Conservation (phyloP, 2,113 vertebrate genomes). For the Nycticorax nycticorax region DNA sequence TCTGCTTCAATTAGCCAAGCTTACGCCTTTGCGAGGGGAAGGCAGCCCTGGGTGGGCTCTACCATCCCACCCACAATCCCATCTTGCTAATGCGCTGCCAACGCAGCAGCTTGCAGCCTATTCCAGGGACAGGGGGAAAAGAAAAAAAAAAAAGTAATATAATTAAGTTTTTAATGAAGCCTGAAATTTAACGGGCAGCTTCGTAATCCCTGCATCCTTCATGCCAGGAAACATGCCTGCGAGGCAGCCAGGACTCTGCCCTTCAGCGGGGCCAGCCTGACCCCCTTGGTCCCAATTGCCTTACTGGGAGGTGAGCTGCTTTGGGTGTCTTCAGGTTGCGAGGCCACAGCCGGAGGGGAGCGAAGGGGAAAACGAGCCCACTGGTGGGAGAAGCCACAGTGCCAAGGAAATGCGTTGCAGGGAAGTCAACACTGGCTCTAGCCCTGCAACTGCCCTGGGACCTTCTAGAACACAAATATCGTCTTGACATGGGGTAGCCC, state of each 20-base stretch:
- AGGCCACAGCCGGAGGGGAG: not conserved
- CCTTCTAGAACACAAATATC: not conserved
- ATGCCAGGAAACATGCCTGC: not conserved
- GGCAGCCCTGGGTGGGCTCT: slow-evolving; percentile 26
- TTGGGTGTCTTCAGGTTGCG: rapidly evolving
- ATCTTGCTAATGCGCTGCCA: not conserved
- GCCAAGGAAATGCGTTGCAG: not conserved
- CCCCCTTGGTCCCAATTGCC: not conserved
- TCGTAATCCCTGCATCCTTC: slow-evolving; percentile 15
- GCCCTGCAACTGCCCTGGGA: not conserved
- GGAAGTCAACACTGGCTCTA: not conserved
- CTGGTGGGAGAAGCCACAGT: not conserved
- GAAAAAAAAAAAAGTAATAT: not conserved
- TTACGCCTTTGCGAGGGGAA: not conserved
- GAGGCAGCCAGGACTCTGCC: slow-evolving; percentile 9
- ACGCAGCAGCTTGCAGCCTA: not conserved
- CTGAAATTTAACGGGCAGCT: slow-evolving; percentile 51
- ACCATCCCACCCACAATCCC: not conserved
- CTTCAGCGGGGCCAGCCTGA: not conserved
- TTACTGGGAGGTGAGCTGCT: not conserved
- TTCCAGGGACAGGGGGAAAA: not conserved
- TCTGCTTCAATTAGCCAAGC: not conserved
- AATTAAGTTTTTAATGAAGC: slow-evolving; percentile 51
- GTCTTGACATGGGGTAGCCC: not conserved
- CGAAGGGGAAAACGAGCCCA: not conserved